Conservation (phyloP, 2,113 vertebrate species). For the Pterophyllum scalare region DNA sequence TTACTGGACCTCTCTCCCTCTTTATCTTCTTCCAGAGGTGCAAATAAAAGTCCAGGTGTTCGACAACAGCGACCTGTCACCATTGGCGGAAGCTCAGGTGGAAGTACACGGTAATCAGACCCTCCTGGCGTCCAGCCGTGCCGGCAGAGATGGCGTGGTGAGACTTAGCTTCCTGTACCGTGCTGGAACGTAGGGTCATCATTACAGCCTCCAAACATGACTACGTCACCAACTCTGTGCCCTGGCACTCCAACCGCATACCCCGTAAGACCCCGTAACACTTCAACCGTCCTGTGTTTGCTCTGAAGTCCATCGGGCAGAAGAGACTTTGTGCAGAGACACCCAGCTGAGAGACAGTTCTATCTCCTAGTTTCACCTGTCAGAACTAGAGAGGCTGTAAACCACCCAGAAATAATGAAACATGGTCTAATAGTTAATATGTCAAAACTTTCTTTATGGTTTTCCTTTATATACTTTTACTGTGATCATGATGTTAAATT, state of each 20-base stretch:
- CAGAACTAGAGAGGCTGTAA: too few relatives aligned
- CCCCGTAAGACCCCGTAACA: constrained; percentile 85
- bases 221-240: constrained; percentile 92
- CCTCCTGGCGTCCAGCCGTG: constrained; percentile 83
- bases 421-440: too few relatives aligned
- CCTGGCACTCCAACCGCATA: constrained; percentile 92
- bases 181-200: constrained; percentile 88
- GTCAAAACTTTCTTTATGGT: too few relatives aligned
- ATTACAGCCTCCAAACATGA: constrained; percentile 88
- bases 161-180: constrained; percentile 88
- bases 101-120: constrained; percentile 90
- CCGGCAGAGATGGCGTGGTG: constrained; percentile 83
- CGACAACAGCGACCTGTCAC: constrained; percentile 90
- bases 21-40: constrained; percentile 82
- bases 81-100: constrained; percentile 85
- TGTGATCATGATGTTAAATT: too few relatives aligned
- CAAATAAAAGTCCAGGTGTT: constrained; percentile 96
- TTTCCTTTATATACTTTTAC: too few relatives aligned
- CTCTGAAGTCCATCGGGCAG: too few relatives aligned
- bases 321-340: too few relatives aligned
- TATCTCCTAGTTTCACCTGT: too few relatives aligned
- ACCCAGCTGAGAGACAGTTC: too few relatives aligned
- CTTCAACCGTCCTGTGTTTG: rapidly evolving
- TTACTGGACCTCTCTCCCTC: not conserved
- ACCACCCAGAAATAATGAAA: too few relatives aligned